Percentiles rank a stretch among this genome's conserved stretches.
These are phyloP conservation scores for Spinus pinus DNA, from an alignment of 2,797 vertebrate genomes.

Conservation along the genomic window DNA sequence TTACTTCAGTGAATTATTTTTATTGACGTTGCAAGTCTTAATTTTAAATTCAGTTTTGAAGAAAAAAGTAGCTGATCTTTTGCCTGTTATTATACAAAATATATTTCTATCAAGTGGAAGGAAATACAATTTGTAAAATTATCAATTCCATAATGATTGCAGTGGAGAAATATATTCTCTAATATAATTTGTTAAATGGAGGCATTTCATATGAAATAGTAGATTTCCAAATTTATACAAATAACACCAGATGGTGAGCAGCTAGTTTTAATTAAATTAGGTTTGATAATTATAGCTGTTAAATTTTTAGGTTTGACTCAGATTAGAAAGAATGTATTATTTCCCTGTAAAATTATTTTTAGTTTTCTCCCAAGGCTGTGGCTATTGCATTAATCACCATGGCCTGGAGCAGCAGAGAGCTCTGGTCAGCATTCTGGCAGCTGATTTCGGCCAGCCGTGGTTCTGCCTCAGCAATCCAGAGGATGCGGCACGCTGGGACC, in stretches of 20 bases:
- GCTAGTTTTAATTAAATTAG: slow-evolving; percentile 80
- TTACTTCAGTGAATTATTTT: neutral
- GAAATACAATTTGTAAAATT: slow-evolving; percentile 69
- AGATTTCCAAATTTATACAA: slow-evolving; percentile 75
- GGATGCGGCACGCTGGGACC: rapidly evolving
- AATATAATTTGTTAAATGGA: slow-evolving; percentile 72
- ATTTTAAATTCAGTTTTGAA: slow-evolving; percentile 37
- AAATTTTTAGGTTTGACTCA: slow-evolving; percentile 78
- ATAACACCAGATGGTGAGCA: slow-evolving; percentile 78
- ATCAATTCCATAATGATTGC: slow-evolving; percentile 72
- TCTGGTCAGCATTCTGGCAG: neutral
- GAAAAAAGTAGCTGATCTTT: slow-evolving; percentile 65
- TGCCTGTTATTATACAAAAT: slow-evolving; percentile 67
- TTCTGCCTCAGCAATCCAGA: neutral
- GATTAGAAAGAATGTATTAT: slow-evolving; percentile 72
- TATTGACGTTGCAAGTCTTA: neutral
- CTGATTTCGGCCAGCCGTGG: rapidly evolving
- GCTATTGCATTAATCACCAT: neutral
- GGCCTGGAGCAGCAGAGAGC: neutral
- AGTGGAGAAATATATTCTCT: slow-evolving; percentile 46
- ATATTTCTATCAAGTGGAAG: slow-evolving; percentile 69
- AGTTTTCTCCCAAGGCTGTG: slow-evolving; percentile 31
- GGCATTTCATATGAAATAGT: slow-evolving; percentile 71
- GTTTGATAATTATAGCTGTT: slow-evolving; percentile 76
- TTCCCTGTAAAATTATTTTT: slow-evolving; percentile 69